Conservation (phyloP, 2,797 vertebrate species). For the Muraenolepis orangiensis region DNA sequence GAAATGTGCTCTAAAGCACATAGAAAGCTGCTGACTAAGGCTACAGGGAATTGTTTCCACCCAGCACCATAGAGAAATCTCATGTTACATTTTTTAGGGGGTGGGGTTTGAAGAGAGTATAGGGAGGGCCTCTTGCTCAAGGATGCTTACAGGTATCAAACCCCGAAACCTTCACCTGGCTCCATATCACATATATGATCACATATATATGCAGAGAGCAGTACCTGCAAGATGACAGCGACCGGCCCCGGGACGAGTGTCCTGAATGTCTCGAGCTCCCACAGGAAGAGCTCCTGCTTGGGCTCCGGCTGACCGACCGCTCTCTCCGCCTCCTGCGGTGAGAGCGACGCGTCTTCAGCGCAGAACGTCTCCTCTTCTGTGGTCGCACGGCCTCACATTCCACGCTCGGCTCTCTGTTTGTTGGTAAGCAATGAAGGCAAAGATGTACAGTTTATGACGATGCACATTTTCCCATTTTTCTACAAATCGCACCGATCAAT, state of each 20-base stretch:
- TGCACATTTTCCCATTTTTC: too few relatives aligned
- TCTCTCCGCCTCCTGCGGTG: constrained; percentile 61
- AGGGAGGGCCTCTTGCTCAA: too few relatives aligned
- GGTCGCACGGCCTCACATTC: constrained; percentile 69
- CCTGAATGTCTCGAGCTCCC: constrained; percentile 75
- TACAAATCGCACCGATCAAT: background rate
- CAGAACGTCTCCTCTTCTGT: constrained; percentile 44
- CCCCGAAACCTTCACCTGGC: background rate
- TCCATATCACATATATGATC: background rate
- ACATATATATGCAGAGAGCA: constrained; percentile 21
- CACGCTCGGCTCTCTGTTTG: constrained; percentile 71
- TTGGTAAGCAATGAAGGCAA: constrained; percentile 21
- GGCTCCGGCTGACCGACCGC: constrained; percentile 23
- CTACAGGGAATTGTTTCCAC: too few relatives aligned
- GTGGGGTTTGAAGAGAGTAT: too few relatives aligned
- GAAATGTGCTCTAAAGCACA: too few relatives aligned
- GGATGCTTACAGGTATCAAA: background rate
- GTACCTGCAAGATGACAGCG: constrained; percentile 83
- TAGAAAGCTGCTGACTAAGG: too few relatives aligned
- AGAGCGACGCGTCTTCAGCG: constrained; percentile 53
- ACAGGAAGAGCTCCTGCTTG: constrained; percentile 75
- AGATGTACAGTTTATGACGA: background rate
- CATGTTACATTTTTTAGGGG: too few relatives aligned
- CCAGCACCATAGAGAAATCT: too few relatives aligned
- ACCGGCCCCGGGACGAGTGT: constrained; percentile 80